Evolutionary conservation across 1,140 invertebrate genomes (phyloP).

Genomic region (Rhagoletis zephyria): DNA sequence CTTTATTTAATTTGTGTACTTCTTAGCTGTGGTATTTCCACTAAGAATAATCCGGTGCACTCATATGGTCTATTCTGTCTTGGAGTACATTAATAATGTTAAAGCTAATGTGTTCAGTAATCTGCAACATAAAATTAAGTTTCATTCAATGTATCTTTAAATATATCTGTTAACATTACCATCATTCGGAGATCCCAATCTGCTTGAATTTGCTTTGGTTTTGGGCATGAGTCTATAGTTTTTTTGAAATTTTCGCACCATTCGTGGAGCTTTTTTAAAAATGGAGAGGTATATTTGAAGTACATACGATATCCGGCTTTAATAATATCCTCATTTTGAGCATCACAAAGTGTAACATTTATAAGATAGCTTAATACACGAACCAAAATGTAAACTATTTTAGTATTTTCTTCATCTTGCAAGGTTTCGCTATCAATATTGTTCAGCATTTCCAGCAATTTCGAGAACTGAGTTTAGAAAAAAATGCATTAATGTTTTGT

Average conservation of each 20-base stretch:
- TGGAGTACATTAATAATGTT: constrained; percentile 53
- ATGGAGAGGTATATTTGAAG: constrained; percentile 47
- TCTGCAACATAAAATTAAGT: constrained; percentile 45
- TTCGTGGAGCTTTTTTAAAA: constrained; percentile 54
- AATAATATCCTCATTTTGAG: constrained; percentile 56
- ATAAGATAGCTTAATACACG: constrained; percentile 54
- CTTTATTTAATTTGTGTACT: too few relatives aligned
- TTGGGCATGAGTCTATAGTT: constrained; percentile 28
- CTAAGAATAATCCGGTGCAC: constrained; percentile 41
- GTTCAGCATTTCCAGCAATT: constrained; percentile 51
- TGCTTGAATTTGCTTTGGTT: constrained; percentile 42
- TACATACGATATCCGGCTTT: constrained; percentile 56
- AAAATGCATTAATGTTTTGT: not conserved
- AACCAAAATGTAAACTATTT: constrained; percentile 54
- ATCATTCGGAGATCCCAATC: constrained; percentile 55
- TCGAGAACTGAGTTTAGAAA: constrained; percentile 20
- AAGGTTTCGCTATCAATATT: constrained; percentile 55
- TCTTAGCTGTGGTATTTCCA: not conserved
- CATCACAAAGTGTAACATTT: constrained; percentile 52
- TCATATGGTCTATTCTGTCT: constrained; percentile 54
- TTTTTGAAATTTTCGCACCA: constrained; percentile 51
- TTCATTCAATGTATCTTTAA: not conserved
- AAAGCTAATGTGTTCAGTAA: constrained; percentile 52
- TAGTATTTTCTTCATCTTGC: constrained; percentile 53
- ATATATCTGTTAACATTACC: constrained; percentile 7